Evolutionary conservation across 2,113 vertebrate genomes (phyloP), one percentile per base, ranked within the genome.

Genomic region (Coryphaenoides rupestris): DNA sequence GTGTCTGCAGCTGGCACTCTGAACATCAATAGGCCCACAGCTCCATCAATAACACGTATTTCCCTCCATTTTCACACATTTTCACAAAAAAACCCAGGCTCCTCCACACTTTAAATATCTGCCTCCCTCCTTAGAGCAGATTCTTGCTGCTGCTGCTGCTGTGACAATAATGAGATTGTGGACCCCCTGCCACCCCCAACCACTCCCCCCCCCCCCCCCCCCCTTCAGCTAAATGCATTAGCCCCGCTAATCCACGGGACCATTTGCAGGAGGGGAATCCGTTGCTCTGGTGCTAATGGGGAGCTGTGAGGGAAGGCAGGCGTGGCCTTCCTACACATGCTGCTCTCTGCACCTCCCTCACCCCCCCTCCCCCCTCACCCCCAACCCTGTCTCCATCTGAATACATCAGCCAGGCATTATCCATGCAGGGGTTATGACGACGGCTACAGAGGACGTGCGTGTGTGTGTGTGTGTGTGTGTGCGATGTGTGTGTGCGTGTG

Each of bases 201-300:
- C 28, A 5, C 28, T 5, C 3, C 28, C 28, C 28, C 28, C 28
- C 6, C 28, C 28, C 28, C 28, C 5, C 28, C 28, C 10, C 77
- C 82, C 58, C 59, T 17, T 55, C 78, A 80, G 88, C 76, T 90
- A 87, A 92, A 93, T 85, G 86, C 91, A 92, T 93, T 92, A 91
- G 86, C 84, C 77, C n/a, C 75, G 80, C 83, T 92, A 91, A 90
- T 89, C 84, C 87, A 86, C 72, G 65, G 87, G 85, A 86, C 89
- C 92, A 93, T 94, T 95, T 94, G 89, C 90, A 92, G 91, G 28
- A 94, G 90, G 89, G 28, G 91, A 92, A 92, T 93, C 89, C 76
- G 5, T 83, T 65, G 87, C 78, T 82, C 75, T 84, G 88, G 87
- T 86, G 80, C 92, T 92, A 85, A 89, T 89, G 84, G 84, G 87